These are phyloP conservation scores for Alligator mississippiensis DNA, from an alignment of 2,113 vertebrate genomes.

Conservation along the genomic window DNA sequence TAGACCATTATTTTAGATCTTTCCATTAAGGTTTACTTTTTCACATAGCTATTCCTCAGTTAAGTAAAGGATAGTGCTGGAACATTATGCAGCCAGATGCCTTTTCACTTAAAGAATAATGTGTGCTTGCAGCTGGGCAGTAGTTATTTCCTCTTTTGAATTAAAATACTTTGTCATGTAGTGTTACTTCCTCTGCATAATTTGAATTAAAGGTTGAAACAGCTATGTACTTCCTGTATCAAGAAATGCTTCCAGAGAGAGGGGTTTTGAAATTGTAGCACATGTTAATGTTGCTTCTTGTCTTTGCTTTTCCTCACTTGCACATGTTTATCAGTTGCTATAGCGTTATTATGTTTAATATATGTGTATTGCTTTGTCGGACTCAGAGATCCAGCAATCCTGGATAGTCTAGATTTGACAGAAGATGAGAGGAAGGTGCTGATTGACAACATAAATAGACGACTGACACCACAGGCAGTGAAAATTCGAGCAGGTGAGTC, in stretches of 20 bases:
- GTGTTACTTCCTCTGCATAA: neutral
- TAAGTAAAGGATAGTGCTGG: neutral
- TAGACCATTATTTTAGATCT: neutral
- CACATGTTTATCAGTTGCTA: neutral
- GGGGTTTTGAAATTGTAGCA: neutral
- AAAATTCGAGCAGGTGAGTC: constrained; percentile 95
- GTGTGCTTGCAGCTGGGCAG: neutral
- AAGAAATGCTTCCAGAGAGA: neutral
- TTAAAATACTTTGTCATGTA: neutral
- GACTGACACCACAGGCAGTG: constrained; percentile 96
- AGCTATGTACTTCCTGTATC: neutral
- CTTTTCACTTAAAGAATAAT: neutral
- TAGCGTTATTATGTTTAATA: neutral
- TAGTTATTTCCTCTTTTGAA: neutral
- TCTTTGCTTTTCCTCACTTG: neutral
- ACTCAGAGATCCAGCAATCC: constrained; percentile 91
- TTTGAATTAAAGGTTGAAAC: neutral
- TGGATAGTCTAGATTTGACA: constrained; percentile 94
- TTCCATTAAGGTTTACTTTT: neutral
- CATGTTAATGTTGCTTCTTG: neutral
- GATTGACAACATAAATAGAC: constrained; percentile 97
- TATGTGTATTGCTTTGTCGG: constrained; percentile 2
- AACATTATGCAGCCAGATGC: neutral
- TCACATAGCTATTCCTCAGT: neutral
- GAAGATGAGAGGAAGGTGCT: constrained; percentile 92